Percentiles rank a stretch among this genome's conserved stretches.
Evolutionary conservation across 37 sponge, comb jelly and placozoan species (phyloP).

Genomic region (Ephydatia muelleri): DNA sequence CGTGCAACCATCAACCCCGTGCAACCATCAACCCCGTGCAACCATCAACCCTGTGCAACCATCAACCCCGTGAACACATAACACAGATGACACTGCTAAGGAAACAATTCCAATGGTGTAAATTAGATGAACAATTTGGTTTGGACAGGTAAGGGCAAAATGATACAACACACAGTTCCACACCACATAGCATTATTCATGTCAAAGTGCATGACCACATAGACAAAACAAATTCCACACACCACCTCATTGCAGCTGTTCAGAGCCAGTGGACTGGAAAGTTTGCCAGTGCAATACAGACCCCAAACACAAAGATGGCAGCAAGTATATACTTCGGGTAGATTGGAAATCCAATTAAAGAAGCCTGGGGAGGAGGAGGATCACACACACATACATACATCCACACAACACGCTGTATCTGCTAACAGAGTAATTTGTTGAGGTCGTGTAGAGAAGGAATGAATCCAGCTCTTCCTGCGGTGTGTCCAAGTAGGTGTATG

Average conservation of each 20-base stretch:
- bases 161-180: too few relatives aligned
- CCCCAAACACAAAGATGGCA: conserved; percentile 24
- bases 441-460: conserved; percentile 61
- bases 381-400: background rate
- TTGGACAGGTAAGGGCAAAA: too few relatives aligned
- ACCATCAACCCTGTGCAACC: too few relatives aligned
- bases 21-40: too few relatives aligned
- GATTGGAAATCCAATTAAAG: conserved; percentile 55
- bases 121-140: too few relatives aligned
- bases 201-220: background rate
- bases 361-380: conserved; percentile 39
- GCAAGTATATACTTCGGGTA: conserved; percentile 65
- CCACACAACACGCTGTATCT: too few relatives aligned
- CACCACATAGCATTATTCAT: too few relatives aligned
- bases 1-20: too few relatives aligned
- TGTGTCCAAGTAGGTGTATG: conserved; percentile 67
- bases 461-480: conserved; percentile 67
- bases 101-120: too few relatives aligned
- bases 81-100: too few relatives aligned
- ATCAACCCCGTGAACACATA: too few relatives aligned
- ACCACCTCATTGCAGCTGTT: background rate
- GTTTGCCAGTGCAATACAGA: background rate
- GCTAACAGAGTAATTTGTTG: conserved; percentile 55
- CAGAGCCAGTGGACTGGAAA: background rate
- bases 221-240: background rate